Percentiles rank a stretch among this genome's conserved stretches.
Conservation (phyloP, 2,797 vertebrate genomes). For the Crocodylus rhombifer region DNA sequence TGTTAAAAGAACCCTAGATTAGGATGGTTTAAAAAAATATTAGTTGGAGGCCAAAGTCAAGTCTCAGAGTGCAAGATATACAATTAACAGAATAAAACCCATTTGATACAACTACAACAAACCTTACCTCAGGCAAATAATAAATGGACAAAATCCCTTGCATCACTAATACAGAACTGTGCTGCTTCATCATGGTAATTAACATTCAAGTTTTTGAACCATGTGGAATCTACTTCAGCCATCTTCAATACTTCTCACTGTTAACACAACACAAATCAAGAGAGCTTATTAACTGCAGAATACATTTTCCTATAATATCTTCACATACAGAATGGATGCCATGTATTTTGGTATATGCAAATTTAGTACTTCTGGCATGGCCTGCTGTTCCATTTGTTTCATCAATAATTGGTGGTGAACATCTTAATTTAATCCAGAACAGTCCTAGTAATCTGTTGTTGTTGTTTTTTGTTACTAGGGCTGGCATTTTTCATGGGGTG, state of each 20-base stretch:
- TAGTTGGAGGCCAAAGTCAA: neutral
- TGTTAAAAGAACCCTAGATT: neutral
- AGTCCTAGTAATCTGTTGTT: too few relatives aligned
- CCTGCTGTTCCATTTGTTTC: neutral
- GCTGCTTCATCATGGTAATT: neutral
- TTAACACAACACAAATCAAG: neutral
- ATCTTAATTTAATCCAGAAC: neutral
- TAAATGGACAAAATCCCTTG: neutral
- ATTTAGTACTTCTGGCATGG: neutral
- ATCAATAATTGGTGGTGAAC: neutral
- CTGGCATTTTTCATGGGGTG: too few relatives aligned
- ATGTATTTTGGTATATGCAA: neutral
- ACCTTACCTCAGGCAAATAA: neutral
- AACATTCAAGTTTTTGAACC: neutral
- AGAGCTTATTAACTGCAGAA: neutral
- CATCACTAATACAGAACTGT: neutral
- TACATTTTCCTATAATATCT: neutral
- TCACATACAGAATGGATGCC: neutral
- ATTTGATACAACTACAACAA: neutral
- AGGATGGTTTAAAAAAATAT: too few relatives aligned
- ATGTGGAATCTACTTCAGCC: too few relatives aligned
- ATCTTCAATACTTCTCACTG: neutral
- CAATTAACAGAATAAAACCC: neutral
- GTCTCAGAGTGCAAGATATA: neutral
- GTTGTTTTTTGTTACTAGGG: too few relatives aligned